Evolutionary conservation across 2,113 vertebrate species (phyloP).

Genomic region (Myotis brandtii): DNA sequence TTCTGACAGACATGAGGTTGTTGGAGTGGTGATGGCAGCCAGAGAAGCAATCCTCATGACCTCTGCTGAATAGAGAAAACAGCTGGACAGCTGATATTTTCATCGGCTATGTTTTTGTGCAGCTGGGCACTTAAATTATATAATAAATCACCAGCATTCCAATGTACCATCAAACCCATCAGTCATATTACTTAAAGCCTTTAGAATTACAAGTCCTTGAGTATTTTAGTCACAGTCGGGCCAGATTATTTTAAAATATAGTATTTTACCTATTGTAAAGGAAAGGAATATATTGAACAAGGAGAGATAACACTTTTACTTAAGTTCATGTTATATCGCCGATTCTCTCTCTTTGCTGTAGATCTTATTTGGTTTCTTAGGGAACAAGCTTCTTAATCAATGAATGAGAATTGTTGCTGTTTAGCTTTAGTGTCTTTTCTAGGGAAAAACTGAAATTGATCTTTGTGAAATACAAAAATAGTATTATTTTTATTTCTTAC

Average conservation of each 20-base stretch:
- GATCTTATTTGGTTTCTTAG: constrained; percentile 21
- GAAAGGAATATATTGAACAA: neutral
- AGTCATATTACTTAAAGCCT: constrained; percentile 46
- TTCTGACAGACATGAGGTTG: constrained; percentile 23
- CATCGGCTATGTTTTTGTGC: constrained; percentile 69
- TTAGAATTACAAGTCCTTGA: constrained; percentile 43
- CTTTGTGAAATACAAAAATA: constrained; percentile 42
- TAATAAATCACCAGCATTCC: constrained; percentile 75
- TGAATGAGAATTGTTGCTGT: constrained; percentile 27
- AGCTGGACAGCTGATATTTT: constrained; percentile 69
- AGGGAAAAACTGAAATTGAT: constrained; percentile 43
- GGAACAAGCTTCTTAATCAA: neutral
- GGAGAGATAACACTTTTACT: neutral
- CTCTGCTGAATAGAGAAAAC: constrained; percentile 63
- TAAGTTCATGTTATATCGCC: neutral
- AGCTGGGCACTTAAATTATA: constrained; percentile 69
- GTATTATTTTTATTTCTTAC: constrained; percentile 71
- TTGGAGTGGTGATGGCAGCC: constrained; percentile 19
- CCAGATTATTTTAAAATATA: neutral
- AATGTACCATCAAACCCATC: constrained; percentile 52
- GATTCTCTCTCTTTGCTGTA: neutral
- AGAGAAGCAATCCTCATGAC: constrained; percentile 53
- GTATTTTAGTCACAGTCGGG: neutral
- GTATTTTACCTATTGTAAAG: neutral
- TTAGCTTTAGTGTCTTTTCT: neutral